These are phyloP conservation scores for Dasyprocta punctata DNA, from an alignment of 2,113 vertebrate species.

Conservation along the genomic window DNA sequence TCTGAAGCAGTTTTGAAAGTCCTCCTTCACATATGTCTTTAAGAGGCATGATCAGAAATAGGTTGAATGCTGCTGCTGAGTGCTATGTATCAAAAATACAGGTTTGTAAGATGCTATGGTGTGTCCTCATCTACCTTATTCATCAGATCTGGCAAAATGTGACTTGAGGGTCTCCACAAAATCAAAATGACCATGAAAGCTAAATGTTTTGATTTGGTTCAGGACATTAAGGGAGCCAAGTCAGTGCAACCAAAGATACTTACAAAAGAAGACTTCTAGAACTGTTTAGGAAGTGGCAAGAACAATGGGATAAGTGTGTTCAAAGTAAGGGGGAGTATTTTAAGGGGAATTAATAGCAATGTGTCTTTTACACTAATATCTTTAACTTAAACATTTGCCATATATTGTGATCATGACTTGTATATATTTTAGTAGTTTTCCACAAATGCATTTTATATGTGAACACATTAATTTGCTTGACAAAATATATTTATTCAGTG, in stretches of 20 bases:
- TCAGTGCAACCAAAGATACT: neutral
- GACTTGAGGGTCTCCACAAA: neutral
- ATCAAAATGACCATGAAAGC: neutral
- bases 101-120: neutral
- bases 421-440: neutral
- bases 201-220: neutral
- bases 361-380: too few relatives aligned
- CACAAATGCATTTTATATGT: neutral
- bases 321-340: too few relatives aligned
- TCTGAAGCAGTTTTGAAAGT: neutral
- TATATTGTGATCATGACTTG: too few relatives aligned
- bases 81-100: neutral
- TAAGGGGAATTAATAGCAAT: too few relatives aligned
- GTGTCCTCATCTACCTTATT: neutral
- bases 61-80: neutral
- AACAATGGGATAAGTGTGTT: too few relatives aligned
- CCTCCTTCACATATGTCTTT: neutral
- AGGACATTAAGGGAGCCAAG: neutral
- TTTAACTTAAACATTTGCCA: too few relatives aligned
- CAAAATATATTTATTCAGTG: neutral
- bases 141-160: neutral
- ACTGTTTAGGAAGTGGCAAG: too few relatives aligned
- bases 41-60: neutral
- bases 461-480: neutral
- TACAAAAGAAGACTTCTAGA: too few relatives aligned